Evolutionary conservation across 2,888 invertebrate genomes (phyloP).

Genomic region (Tolmerus cingulatus): DNA sequence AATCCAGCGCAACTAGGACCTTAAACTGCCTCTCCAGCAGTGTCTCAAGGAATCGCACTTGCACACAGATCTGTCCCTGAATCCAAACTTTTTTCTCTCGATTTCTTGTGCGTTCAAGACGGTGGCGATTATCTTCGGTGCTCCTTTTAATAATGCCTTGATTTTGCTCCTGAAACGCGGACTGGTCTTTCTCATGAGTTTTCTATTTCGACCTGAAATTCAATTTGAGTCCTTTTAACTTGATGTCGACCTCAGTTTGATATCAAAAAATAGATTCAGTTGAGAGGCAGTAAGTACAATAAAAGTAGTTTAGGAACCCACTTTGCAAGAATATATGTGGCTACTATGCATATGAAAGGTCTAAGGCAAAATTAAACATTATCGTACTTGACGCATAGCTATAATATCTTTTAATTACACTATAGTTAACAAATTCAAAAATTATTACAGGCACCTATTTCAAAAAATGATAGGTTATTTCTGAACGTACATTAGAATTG

Average conservation of each 20-base stretch:
- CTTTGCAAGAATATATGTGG: no score
- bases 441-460: no score
- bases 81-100: not conserved
- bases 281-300: no score
- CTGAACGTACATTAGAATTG: no score
- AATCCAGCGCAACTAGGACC: not conserved
- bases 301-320: no score
- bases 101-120: not conserved
- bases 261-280: not conserved
- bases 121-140: not conserved
- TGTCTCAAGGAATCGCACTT: not conserved
- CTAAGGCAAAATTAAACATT: no score
- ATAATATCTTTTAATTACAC: no score
- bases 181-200: not conserved
- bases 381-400: no score
- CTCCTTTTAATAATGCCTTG: not conserved
- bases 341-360: no score
- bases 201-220: not conserved
- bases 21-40: not conserved
- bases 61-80: not conserved
- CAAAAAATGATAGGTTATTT: no score
- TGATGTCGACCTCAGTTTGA: not conserved
- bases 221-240: not conserved
- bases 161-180: not conserved
- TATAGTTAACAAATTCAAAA: no score